Base-by-base conservation (phyloP, 1,140 invertebrate genomes). In the Brachionus sp. region DNA sequence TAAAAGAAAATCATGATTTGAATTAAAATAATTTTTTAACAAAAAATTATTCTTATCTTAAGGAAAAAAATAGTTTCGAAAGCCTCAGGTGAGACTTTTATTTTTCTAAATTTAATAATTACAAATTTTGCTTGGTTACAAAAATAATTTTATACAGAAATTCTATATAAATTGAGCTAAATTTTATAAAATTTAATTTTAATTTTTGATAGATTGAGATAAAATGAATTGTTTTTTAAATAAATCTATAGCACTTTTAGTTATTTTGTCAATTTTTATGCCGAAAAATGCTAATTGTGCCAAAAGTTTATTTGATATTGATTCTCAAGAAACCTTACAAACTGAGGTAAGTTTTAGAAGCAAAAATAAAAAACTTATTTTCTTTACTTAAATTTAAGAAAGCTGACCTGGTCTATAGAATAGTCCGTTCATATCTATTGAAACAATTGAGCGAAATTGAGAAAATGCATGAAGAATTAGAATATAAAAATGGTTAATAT, bases 361-460 rank as follows among this genome's bases (percentile, higher is more conserved):
- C 39, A 68, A 35, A 39, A 37, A 19, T 70, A 23, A 3, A 16
- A 37, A 37, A 7, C 29, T 29, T 66, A 12, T 13, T n/a, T 5
- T 29, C 0, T 1, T 33, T n/a, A 66, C 4, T 66, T 66, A 66
- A 35, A 12, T 13, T 50, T 46, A 13, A 75, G 70, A 75, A 46
- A 25, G 39, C 44, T 46, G 25, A 46, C 44, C 9, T 75, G 9
- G 42, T 75, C 12, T 75, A 44, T 44, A 6, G 42, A 25, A 46
- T 75, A 75, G 3, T 75, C 25, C 16, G 39, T 5, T 42, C 39
- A 42, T 75, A 75, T 46, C 13, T 75, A 19, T n/a, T 75, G 13
- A 75, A 46, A 13, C 70, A 75, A n/a, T 46, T 75, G 9, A 12
- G 46, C 25, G 70, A 75, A 50, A 19, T 75, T 12, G 70, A 75